Base-by-base conservation (phyloP, 2,888 invertebrate genomes). In the Artemia sinica region DNA sequence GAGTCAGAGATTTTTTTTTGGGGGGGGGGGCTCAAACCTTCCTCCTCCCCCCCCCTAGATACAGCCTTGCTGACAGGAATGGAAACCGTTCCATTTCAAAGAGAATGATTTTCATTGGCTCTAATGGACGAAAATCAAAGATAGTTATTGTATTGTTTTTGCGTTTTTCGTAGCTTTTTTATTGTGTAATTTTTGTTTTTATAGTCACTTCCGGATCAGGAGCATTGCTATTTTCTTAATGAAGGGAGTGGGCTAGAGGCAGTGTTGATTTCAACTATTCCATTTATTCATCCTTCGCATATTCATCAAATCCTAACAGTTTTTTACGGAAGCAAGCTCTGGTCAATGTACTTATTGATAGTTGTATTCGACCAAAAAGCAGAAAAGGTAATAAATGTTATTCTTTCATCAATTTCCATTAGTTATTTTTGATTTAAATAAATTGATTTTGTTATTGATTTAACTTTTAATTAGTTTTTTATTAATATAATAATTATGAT, bases 181-280 rank as follows among this genome's bases (percentile, higher is more conserved):
- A 28, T 28, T 4, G 28, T 28, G 4, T 50, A 65, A 68, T 66
- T 68, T 49, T 67, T 71, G 66, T 72, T 73, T 73, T 79, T 78
- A 14, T 79, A 90, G 89, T 88, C 86, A 70, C 80, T 96, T 66
- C 91, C 94, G 0, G 94, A 93, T 77, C 94, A 95, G 77, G 87
- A 86, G 70, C 95, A 96, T 77, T 91, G 92, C 76, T 96, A 93
- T 78, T 92, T 91, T 78, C 84, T 95, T 80, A 91, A 91, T 49
- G 89, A 91, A 77, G 86, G 86, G 72, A 71, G 74, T 73, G 72
- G 82, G 49, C 80, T 89, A 78, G 85, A 86, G 72, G 92, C 90
- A 8, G 84, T 87, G 73, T 78, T 87, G 74, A 86, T 91, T 67
- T 81, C 83, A 67, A 87, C 86, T 71, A 86, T 96, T 70, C 92